These are phyloP conservation scores for Aythya baeri DNA, from an alignment of 2,113 vertebrate species.

Conservation along the genomic window DNA sequence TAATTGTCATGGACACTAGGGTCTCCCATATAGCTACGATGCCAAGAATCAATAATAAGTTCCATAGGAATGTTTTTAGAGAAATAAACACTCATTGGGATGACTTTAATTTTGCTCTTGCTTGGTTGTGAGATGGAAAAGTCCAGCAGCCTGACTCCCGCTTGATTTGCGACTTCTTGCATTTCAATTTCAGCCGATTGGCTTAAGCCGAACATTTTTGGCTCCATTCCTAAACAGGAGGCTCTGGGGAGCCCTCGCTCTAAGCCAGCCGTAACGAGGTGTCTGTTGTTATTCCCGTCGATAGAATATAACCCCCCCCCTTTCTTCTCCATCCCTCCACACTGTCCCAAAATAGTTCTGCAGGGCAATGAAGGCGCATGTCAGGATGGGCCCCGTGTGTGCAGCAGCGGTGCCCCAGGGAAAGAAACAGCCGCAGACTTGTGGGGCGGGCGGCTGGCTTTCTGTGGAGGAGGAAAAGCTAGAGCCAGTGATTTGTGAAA, in stretches of 20 bases:
- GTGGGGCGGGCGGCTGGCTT: neutral
- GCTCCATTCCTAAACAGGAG: neutral
- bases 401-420: neutral
- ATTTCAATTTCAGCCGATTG: neutral
- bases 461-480: slow-evolving; percentile 2
- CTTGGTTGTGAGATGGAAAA: neutral
- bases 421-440: neutral
- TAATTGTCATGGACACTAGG: slow-evolving; percentile 12
- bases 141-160: neutral
- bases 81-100: neutral
- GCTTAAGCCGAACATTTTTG: neutral
- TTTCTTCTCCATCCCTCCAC: neutral
- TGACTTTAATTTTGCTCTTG: neutral
- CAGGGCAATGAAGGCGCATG: neutral
- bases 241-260: neutral
- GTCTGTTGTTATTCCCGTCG: neutral
- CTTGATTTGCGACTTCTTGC: neutral
- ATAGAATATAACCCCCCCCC: neutral
- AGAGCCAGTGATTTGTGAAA: slow-evolving; percentile 53
- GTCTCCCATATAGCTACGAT: neutral
- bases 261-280: neutral
- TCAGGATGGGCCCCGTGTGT: neutral
- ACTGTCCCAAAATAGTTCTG: neutral
- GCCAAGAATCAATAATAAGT: neutral
- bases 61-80: neutral